Base-by-base conservation (phyloP, 2,888 invertebrate species). In the Beris chalybata region DNA sequence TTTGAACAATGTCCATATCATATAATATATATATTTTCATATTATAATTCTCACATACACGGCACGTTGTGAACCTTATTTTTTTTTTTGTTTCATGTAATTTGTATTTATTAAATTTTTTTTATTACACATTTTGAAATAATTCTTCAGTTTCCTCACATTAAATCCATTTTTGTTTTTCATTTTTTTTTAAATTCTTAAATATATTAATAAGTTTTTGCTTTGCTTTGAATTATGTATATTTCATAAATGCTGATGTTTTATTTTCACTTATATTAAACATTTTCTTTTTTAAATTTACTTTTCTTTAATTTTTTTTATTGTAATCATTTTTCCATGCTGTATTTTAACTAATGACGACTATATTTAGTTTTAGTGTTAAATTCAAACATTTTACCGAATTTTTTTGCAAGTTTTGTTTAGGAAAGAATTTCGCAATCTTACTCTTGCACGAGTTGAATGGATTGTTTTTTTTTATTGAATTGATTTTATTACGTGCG, bases 1-100 rank as follows among this genome's bases (percentile, higher is more conserved):
- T 88, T 89, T 90, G 89, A 89, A 90, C 90, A 90, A 89, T 89
- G 89, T 90, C 89, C 89, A 89, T 89, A 89, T 89, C 89, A 88
- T 89, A 89, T 65, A 65, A 64, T 64, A 64, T 64, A 64, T 50
- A 64, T 52, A 52, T 64, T 65, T 43, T 89, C 70, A 68, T 72
- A 83, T 85, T 81, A 80, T 86, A 80, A 82, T 87, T 87, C 89
- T 88, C 90, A 90, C 89, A 90, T 89, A 90, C 89, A 89, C 90
- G 90, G 90, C 90, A 90, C 90, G 89, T 89, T 89, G 90, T 90
- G 90, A 90, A 90, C 89, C 89, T 89, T 89, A 57, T 52, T 64
- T 64, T 43, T 44, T n/a, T 59, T 53, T 64, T 29, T 59, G 61
- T 47, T 44, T 56, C 13, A 56, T 61, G 32, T 53, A 59, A 52